Percentiles rank a stretch among this genome's conserved stretches.
Conservation (phyloP, 1,140 invertebrate genomes). For the Drosophila saltans region DNA sequence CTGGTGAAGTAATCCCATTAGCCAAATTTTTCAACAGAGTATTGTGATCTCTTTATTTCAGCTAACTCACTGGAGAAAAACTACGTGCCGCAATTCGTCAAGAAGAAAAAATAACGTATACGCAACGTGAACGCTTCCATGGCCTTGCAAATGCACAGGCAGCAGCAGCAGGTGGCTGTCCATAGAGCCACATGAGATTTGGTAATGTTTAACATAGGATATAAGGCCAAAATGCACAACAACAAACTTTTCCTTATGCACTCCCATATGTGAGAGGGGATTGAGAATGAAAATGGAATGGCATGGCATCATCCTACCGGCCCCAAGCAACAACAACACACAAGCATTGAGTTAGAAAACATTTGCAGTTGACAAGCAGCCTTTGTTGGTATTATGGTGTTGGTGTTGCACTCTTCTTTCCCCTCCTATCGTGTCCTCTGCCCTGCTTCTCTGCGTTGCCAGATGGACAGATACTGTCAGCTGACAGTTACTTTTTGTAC, state of each 20-base stretch:
- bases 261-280: constrained; percentile 8
- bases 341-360: constrained; percentile 27
- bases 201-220: constrained; percentile 1
- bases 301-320: too few relatives aligned
- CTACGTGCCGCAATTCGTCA: constrained; percentile 22
- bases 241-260: constrained; percentile 38
- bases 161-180: constrained; percentile 55
- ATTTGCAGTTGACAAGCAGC: constrained; percentile 57
- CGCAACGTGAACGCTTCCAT: constrained; percentile 39
- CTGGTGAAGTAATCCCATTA: too few relatives aligned
- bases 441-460: not conserved
- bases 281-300: not conserved
- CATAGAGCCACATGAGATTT: not conserved
- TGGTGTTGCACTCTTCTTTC: constrained; percentile 9
- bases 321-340: too few relatives aligned
- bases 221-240: not conserved
- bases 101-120: constrained; percentile 46
- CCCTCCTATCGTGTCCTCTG: not conserved
- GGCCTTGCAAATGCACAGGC: not conserved
- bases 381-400: constrained; percentile 34
- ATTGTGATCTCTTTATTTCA: not conserved
- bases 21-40: not conserved
- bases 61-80: not conserved
- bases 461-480: constrained; percentile 19
- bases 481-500: constrained; percentile 24